Conservation (phyloP, 2,113 vertebrate genomes). For the Lipotes vexillifer region DNA sequence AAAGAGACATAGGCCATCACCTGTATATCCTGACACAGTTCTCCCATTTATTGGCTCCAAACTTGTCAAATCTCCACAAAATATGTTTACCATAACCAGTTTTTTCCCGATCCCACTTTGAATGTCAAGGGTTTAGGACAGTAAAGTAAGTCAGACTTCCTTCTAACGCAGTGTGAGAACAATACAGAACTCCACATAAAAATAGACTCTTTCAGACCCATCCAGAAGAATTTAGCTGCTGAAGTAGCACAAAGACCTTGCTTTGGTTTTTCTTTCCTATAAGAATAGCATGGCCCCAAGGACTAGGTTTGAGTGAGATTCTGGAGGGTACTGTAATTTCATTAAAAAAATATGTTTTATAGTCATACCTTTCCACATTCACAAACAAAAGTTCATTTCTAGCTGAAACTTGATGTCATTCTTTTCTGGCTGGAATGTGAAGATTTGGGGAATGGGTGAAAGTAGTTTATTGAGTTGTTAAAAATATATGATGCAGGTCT, state of each 20-base stretch:
- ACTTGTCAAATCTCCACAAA: not conserved
- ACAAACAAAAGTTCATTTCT: slow-evolving; percentile 65
- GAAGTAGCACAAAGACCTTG: slow-evolving; percentile 30
- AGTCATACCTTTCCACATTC: slow-evolving; percentile 57
- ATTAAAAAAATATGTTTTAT: slow-evolving; percentile 63
- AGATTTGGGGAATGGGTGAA: slow-evolving; percentile 53
- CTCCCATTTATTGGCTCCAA: not conserved
- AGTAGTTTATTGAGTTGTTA: slow-evolving; percentile 69
- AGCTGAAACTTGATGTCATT: slow-evolving; percentile 49
- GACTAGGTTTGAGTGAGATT: slow-evolving; percentile 18
- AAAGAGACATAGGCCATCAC: not conserved
- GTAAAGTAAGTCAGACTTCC: not conserved
- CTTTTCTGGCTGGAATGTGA: slow-evolving; percentile 42
- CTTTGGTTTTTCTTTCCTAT: slow-evolving; percentile 30
- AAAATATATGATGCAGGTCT: slow-evolving; percentile 68
- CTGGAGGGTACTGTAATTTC: slow-evolving; percentile 39
- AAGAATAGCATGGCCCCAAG: slow-evolving; percentile 21
- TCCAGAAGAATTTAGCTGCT: slow-evolving; percentile 38
- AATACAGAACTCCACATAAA: not conserved
- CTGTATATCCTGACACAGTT: not conserved
- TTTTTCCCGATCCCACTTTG: not conserved
- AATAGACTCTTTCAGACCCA: not conserved
- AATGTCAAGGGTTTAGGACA: not conserved
- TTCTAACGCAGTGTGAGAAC: not conserved
- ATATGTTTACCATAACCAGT: not conserved